phyloP scores from a whole-genome alignment of 2,113 vertebrate species.

The Orientallactaga bullata region DNA sequence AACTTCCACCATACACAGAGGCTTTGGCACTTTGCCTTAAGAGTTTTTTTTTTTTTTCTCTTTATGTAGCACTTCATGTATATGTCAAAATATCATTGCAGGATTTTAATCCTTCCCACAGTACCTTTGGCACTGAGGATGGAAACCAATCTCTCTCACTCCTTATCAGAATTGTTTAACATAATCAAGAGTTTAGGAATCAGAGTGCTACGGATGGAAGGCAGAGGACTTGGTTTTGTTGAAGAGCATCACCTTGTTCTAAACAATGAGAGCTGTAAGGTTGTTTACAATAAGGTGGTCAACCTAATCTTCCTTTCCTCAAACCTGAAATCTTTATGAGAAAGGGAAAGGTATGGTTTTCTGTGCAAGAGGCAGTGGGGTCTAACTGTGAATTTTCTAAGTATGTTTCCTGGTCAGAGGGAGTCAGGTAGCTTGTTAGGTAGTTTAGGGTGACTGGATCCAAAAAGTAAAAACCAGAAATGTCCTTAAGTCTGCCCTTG shows the following conservation, averaged over 20 bases:
- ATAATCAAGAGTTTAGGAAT: slow-evolving; percentile 70
- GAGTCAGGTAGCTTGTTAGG: too few species aligned
- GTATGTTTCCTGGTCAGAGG: background rate
- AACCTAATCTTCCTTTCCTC: slow-evolving; percentile 13
- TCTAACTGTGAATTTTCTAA: background rate
- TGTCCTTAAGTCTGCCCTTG: too few species aligned
- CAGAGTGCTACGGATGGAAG: slow-evolving; percentile 54
- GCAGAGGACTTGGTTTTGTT: slow-evolving; percentile 43
- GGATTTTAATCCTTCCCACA: slow-evolving; percentile 50
- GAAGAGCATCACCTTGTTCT: slow-evolving; percentile 33
- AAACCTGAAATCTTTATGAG: background rate
- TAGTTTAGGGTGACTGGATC: too few species aligned
- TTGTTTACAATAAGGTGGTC: slow-evolving; percentile 37
- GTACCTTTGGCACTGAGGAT: slow-evolving; percentile 64
- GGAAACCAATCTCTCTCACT: slow-evolving; percentile 62
- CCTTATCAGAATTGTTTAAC: slow-evolving; percentile 63
- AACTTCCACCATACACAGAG: slow-evolving; percentile 38
- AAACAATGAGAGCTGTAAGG: background rate
- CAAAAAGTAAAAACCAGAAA: too few species aligned
- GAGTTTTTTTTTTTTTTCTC: slow-evolving; percentile 48
- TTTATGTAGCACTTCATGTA: slow-evolving; percentile 66
- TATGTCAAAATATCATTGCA: slow-evolving; percentile 57
- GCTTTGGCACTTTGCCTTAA: slow-evolving; percentile 38
- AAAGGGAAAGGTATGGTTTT: background rate
- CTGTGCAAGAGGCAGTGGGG: background rate